Base-by-base conservation (phyloP, 2,797 vertebrate genomes). In the Eupleurogrammus muticus region DNA sequence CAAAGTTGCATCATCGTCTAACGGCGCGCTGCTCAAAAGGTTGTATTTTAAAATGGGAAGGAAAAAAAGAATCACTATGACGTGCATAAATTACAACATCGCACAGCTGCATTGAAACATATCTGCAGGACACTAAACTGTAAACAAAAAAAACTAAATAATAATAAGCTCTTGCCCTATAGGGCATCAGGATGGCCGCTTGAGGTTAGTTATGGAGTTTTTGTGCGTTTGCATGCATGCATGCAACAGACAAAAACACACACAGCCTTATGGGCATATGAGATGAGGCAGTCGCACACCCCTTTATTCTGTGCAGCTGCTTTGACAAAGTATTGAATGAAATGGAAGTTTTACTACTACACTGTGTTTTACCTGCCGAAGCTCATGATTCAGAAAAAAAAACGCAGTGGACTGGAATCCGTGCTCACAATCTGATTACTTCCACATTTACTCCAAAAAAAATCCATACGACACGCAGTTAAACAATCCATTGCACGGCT, bases 401-500 rank as follows among this genome's bases (percentile, higher is more conserved):
- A n/a, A n/a, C n/a, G 13, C 0, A 54, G 14, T 54, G 11, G 14
- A 19, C 40, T 47, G 14, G 53, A 65, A 52, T 23, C 46, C 16
- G n/a, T 35, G 4, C 24, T 61, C 24, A 5, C 12, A 52, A 51
- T 69, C 16, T 35, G 28, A 77, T 76, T 57, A 32, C 42, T 20
- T 68, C 36, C 46, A 28, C 24, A 66, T 19, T 60, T 17, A 69
- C 35, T 64, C 14, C 40, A 40, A 63, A 82, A 74, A n/a, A n/a
- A 28, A 28, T 74, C 55, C 19, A 72, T 63, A 62, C 24, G 9
- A 52, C 21, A 21, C 19, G 0, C 16, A 20, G 59, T 36, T 38
- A 36, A 73, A 72, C 48, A 67, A 86, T 85, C 65, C 47, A 77
- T 72, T 55, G 7, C 70, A 73, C n/a, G 86, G 20, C 56, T 52